These are phyloP conservation scores for Sebastes steindachneri DNA, from an alignment of 2,797 vertebrate species.

Conservation along the genomic window DNA sequence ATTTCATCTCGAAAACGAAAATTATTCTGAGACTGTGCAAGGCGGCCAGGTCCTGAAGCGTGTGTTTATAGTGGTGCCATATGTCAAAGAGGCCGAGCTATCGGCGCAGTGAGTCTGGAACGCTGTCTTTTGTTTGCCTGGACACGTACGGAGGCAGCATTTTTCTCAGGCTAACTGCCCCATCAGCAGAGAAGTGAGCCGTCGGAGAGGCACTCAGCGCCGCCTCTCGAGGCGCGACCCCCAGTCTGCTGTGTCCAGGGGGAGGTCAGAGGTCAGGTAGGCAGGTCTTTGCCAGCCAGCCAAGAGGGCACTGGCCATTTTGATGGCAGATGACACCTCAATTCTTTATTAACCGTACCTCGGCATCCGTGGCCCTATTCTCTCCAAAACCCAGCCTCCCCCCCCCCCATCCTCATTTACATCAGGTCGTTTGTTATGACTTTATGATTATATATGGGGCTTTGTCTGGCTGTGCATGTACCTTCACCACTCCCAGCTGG, in stretches of 20 bases:
- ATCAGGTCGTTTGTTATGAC: slow-evolving; percentile 87
- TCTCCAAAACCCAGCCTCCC: slow-evolving; percentile 43
- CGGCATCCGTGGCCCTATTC: slow-evolving; percentile 61
- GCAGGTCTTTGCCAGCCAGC: slow-evolving; percentile 58
- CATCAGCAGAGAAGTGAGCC: slow-evolving; percentile 70
- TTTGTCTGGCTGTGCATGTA: slow-evolving; percentile 87
- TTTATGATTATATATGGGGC: slow-evolving; percentile 88
- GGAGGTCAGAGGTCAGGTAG: slow-evolving; percentile 62
- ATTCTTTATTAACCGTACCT: slow-evolving; percentile 46
- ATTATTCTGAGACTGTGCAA: background rate
- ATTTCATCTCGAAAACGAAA: slow-evolving; percentile 44
- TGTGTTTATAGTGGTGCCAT: slow-evolving; percentile 6
- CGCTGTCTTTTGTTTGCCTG: slow-evolving; percentile 74
- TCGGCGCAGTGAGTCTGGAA: slow-evolving; percentile 24
- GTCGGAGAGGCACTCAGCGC: slow-evolving; percentile 50
- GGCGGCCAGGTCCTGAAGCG: background rate
- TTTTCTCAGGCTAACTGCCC: slow-evolving; percentile 73
- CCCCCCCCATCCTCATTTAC: slow-evolving; percentile 79
- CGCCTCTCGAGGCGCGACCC: slow-evolving; percentile 72
- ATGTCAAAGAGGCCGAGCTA: slow-evolving; percentile 47
- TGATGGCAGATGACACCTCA: slow-evolving; percentile 60
- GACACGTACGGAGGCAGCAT: slow-evolving; percentile 51
- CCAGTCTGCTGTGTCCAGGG: slow-evolving; percentile 31
- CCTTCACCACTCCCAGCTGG: slow-evolving; percentile 87
- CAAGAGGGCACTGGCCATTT: slow-evolving; percentile 62